These are phyloP conservation scores for Desmophyllum pertusum DNA, from an alignment of 92 coral and sea anemone species.

Conservation along the genomic window DNA sequence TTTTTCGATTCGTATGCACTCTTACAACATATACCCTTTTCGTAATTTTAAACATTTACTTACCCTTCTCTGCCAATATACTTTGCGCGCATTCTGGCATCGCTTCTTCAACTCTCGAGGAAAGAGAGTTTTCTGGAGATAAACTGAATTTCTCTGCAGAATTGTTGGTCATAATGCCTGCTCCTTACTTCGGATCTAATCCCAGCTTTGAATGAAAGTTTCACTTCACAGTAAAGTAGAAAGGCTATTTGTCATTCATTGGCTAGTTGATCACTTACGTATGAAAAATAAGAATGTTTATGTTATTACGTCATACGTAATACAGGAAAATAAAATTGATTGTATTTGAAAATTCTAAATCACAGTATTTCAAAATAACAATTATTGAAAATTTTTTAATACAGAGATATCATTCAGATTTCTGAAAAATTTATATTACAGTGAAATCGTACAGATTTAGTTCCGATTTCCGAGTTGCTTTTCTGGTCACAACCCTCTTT, in stretches of 20 bases:
- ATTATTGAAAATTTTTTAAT: background rate
- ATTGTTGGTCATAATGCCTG: background rate
- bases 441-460: background rate
- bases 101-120: no score
- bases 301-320: background rate
- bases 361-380: background rate
- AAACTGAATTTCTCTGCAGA: no score
- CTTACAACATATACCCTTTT: no score
- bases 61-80: no score
- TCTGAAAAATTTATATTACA: background rate
- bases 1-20: no score
- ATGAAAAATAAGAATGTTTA: background rate
- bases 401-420: no score
- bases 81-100: no score
- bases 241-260: background rate
- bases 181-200: background rate
- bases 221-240: background rate
- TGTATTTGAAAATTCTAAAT: background rate
- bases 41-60: no score
- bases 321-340: background rate
- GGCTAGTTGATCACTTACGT: background rate
- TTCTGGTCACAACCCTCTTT: background rate
- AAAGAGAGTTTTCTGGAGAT: no score
- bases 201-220: background rate
- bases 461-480: background rate